Percentiles rank a stretch among this genome's conserved stretches.
These are phyloP conservation scores for Trichogramma dendrolimi DNA, from an alignment of 2,888 invertebrate genomes.

Conservation along the genomic window DNA sequence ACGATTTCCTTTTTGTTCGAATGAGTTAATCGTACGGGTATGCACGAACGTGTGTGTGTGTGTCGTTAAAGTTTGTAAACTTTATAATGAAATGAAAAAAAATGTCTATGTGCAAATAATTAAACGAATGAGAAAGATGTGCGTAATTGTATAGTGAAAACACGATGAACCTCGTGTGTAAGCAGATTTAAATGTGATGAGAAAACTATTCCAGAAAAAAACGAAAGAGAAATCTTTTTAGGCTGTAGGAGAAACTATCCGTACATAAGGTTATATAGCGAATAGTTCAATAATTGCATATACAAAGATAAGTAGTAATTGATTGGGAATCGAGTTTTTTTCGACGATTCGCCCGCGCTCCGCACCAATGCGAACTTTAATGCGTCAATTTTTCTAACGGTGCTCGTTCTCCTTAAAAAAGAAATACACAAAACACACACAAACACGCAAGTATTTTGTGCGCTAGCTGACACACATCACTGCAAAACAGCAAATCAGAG, in stretches of 20 bases:
- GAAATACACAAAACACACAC: too few relatives aligned
- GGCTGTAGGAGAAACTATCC: constrained; percentile 9
- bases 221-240: neutral
- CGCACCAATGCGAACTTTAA: too few relatives aligned
- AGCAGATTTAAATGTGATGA: constrained; percentile 24
- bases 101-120: constrained; percentile 22
- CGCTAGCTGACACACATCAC: too few relatives aligned
- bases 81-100: constrained; percentile 34
- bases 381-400: too few relatives aligned
- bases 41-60: constrained; percentile 31
- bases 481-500: too few relatives aligned
- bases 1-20: too few relatives aligned
- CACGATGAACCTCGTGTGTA: constrained; percentile 16
- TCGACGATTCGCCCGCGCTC: too few relatives aligned
- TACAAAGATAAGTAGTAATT: too few relatives aligned
- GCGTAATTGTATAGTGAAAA: constrained; percentile 19
- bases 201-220: constrained; percentile 15
- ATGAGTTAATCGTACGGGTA: constrained; percentile 3
- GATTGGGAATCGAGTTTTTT: too few relatives aligned
- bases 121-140: constrained; percentile 18
- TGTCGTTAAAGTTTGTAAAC: constrained; percentile 49
- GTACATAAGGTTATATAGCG: constrained; percentile 8
- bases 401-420: too few relatives aligned
- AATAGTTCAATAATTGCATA: too few relatives aligned
- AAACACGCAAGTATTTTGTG: too few relatives aligned